Percentiles rank a stretch among this genome's conserved stretches.
Evolutionary conservation across 2,888 invertebrate species (phyloP).

Genomic region (Troilus luridus): DNA sequence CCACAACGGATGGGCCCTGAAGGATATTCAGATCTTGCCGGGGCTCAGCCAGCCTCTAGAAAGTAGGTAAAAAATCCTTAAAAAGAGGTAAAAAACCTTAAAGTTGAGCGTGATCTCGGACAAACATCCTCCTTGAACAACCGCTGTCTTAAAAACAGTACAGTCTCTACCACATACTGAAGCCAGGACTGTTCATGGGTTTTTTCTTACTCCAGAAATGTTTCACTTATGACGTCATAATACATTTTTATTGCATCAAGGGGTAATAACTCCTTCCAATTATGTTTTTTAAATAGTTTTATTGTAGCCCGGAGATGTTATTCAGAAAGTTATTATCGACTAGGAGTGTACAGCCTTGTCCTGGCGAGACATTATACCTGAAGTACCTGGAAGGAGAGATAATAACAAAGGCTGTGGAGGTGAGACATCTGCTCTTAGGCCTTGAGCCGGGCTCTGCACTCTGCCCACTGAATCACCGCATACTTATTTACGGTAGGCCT

Average conservation of each 20-base stretch:
- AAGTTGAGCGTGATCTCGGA: too few relatives aligned
- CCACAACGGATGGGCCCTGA: too few relatives aligned
- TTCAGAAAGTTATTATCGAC: background rate
- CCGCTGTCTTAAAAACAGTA: too few relatives aligned
- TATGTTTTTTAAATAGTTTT: background rate
- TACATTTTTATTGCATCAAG: background rate
- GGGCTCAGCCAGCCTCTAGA: too few relatives aligned
- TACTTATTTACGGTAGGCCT: conserved; percentile 13
- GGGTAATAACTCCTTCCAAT: background rate
- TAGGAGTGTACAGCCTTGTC: background rate
- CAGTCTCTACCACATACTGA: too few relatives aligned
- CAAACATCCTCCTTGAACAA: too few relatives aligned
- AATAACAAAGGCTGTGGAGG: background rate
- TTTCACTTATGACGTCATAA: background rate
- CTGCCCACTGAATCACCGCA: background rate
- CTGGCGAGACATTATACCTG: background rate
- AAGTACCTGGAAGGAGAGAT: background rate
- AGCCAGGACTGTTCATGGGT: too few relatives aligned
- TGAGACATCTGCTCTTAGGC: conserved; percentile 35
- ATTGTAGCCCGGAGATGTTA: background rate
- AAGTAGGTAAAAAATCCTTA: too few relatives aligned
- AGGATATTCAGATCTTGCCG: too few relatives aligned
- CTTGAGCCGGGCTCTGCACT: background rate
- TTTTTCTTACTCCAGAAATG: too few relatives aligned
- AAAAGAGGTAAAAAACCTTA: too few relatives aligned